Evolutionary conservation across 1,140 invertebrate species (phyloP).

Genomic region (Glomeris maerens): DNA sequence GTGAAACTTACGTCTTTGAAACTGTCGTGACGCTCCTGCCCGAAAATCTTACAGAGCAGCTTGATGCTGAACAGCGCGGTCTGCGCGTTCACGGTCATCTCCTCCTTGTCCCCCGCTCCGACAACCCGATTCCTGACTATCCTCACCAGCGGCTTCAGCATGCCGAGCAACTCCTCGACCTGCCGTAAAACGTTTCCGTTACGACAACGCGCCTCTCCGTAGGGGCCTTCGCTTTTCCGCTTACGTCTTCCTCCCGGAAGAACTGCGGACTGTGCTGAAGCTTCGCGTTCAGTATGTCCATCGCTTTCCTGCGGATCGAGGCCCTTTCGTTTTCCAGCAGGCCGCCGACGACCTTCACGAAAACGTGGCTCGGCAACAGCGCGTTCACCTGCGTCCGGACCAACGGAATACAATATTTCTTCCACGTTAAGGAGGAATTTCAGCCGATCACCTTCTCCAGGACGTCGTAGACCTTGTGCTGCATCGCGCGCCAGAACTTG

Average conservation of each 20-base stretch:
- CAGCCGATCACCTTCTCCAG: constrained; percentile 26
- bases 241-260: constrained; percentile 29
- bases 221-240: neutral
- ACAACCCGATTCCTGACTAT: too few relatives aligned
- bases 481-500: constrained; percentile 65
- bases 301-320: constrained; percentile 56
- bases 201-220: neutral
- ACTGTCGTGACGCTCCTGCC: constrained; percentile 19
- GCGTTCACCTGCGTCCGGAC: constrained; percentile 45
- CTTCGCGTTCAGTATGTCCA: constrained; percentile 68
- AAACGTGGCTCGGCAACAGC: constrained; percentile 56
- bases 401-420: constrained; percentile 13
- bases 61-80: constrained; percentile 66
- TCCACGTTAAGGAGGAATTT: neutral
- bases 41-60: constrained; percentile 54
- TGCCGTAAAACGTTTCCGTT: constrained; percentile 14
- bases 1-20: constrained; percentile 13
- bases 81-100: constrained; percentile 54
- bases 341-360: constrained; percentile 54
- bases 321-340: constrained; percentile 51
- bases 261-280: constrained; percentile 50
- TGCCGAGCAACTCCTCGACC: constrained; percentile 39
- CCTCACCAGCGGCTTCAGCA: constrained; percentile 45
- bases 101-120: constrained; percentile 29
- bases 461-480: constrained; percentile 56